A percentile compares a stretch with the other conserved stretches of the same genome.
Conservation (phyloP, 2,888 invertebrate genomes). For the Lamproptera curius region DNA sequence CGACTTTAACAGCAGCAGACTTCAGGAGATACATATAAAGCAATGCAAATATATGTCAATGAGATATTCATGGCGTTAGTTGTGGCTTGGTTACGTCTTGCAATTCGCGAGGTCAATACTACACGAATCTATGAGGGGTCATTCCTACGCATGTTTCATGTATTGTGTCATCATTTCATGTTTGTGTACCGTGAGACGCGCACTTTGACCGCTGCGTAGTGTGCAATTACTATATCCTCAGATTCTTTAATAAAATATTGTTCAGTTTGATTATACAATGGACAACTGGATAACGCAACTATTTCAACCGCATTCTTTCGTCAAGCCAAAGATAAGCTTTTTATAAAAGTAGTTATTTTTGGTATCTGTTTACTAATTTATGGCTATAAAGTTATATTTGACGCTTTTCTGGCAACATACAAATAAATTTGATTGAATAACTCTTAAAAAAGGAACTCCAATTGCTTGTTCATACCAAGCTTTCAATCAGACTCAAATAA, state of each 20-base stretch:
- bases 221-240: too few species aligned
- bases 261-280: slow-evolving; percentile 41
- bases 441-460: too few species aligned
- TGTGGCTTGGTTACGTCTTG: slow-evolving; percentile 52
- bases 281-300: slow-evolving; percentile 72
- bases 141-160: slow-evolving; percentile 62
- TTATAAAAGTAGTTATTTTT: too few species aligned
- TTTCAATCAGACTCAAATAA: too few species aligned
- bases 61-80: slow-evolving; percentile 48
- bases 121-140: slow-evolving; percentile 52
- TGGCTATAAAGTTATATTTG: too few species aligned
- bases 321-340: slow-evolving; percentile 56
- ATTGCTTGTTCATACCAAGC: too few species aligned
- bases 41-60: slow-evolving; percentile 62
- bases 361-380: too few species aligned
- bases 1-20: too few species aligned
- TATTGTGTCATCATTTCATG: slow-evolving; percentile 54
- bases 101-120: slow-evolving; percentile 58
- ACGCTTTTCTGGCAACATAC: too few species aligned
- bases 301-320: slow-evolving; percentile 61
- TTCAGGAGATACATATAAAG: too few species aligned
- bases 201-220: slow-evolving; percentile 42
- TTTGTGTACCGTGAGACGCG: slow-evolving; percentile 56
- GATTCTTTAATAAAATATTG: neutral
- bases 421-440: too few species aligned